Percentiles rank a stretch among this genome's conserved stretches.
These are phyloP conservation scores for Pararge aegeria DNA, from an alignment of 1,140 invertebrate species.

Conservation along the genomic window DNA sequence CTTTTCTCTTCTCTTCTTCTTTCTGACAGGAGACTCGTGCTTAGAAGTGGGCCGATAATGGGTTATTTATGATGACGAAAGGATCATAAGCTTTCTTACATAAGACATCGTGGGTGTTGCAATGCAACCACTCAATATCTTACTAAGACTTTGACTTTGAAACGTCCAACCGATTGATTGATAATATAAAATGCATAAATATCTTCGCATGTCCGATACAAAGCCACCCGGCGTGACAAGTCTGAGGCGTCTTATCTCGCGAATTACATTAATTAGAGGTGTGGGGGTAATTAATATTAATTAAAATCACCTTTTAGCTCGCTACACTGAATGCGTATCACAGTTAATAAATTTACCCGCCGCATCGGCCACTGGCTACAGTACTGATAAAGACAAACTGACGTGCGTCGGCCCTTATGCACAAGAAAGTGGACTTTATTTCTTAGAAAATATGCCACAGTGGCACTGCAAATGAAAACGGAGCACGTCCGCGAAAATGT, in stretches of 20 bases:
- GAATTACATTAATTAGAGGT: conserved; percentile 77
- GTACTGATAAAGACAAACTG: conserved; percentile 61
- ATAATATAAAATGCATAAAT: conserved; percentile 24
- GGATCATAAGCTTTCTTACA: too few relatives aligned
- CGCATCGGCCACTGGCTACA: conserved; percentile 56
- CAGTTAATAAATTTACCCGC: conserved; percentile 75
- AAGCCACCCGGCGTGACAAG: conserved; percentile 37
- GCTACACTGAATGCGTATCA: conserved; percentile 75
- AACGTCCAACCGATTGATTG: conserved; percentile 2
- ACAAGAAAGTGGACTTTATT: conserved; percentile 36
- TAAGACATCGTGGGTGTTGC: too few relatives aligned
- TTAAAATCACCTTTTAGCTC: conserved; percentile 76
- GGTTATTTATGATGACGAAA: too few relatives aligned
- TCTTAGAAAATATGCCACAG: conserved; percentile 4
- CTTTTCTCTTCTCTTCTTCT: too few relatives aligned
- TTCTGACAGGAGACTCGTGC: too few relatives aligned
- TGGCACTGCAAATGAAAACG: neutral
- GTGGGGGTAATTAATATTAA: conserved; percentile 77
- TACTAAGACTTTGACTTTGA: neutral
- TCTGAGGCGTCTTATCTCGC: conserved; percentile 58
- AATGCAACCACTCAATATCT: neutral
- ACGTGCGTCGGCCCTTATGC: conserved; percentile 31
- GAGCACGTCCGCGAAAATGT: conserved; percentile 14
- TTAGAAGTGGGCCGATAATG: too few relatives aligned
- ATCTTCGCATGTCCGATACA: conserved; percentile 23